Conservation (phyloP, 2,113 vertebrate genomes). For the Pollimyrus isidori region DNA sequence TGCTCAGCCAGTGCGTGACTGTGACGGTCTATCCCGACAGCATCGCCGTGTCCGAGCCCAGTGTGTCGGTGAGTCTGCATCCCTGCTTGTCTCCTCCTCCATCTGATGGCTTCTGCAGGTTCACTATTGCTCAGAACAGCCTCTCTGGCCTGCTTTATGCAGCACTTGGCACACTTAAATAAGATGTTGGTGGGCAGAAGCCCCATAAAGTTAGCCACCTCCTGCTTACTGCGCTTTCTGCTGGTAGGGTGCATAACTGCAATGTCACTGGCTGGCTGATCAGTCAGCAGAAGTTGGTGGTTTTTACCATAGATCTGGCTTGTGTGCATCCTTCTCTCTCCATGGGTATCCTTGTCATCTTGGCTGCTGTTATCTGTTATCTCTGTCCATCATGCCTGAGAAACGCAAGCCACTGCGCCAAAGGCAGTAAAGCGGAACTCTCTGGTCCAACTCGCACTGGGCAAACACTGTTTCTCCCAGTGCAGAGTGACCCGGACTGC, state of each 20-base stretch:
- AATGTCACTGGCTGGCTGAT: background rate
- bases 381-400: background rate
- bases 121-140: background rate
- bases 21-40: constrained; percentile 80
- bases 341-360: background rate
- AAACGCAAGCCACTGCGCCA: background rate
- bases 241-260: background rate
- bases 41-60: constrained; percentile 89
- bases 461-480: background rate
- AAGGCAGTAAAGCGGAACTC: background rate
- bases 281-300: background rate
- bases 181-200: background rate
- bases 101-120: background rate
- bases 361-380: background rate
- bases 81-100: background rate
- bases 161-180: background rate
- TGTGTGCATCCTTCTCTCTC: background rate
- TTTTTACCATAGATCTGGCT: background rate
- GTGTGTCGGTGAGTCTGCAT: constrained; percentile 63
- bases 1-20: constrained; percentile 77
- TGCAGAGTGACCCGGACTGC: background rate
- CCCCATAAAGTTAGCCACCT: background rate
- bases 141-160: background rate
- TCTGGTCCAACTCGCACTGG: background rate
- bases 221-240: background rate